Percentiles rank a stretch among this genome's conserved stretches.
Conservation (phyloP, 2,888 invertebrate species). For the Pomacea canaliculata region DNA sequence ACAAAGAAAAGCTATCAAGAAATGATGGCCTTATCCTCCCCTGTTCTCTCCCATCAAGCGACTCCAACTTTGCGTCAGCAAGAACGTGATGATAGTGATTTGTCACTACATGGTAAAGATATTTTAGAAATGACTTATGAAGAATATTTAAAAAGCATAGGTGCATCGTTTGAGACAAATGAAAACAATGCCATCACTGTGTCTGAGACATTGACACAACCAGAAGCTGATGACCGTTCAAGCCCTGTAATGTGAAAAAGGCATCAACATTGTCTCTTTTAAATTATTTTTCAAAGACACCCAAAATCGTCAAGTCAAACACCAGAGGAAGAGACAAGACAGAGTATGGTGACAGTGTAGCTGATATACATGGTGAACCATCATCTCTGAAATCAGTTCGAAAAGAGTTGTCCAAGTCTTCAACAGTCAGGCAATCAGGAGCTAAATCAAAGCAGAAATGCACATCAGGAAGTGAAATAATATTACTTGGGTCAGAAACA, state of each 20-base stretch:
- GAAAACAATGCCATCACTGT: not conserved
- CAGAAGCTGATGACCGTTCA: not conserved
- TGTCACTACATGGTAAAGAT: slow-evolving; percentile 4
- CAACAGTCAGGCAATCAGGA: too few relatives aligned
- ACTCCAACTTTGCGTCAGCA: not conserved
- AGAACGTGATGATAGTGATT: not conserved
- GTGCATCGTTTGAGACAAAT: slow-evolving; percentile 1
- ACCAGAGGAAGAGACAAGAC: not conserved
- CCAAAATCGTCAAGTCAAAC: too few relatives aligned
- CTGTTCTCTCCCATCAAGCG: not conserved
- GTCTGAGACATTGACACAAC: not conserved
- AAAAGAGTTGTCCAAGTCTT: too few relatives aligned
- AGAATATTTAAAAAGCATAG: slow-evolving; percentile 9
- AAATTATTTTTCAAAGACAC: slow-evolving; percentile 14
- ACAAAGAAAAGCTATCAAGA: not conserved
- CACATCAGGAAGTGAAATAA: slow-evolving; percentile 11
- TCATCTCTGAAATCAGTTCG: not conserved
- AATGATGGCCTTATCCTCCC: not conserved
- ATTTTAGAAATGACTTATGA: slow-evolving; percentile 12
- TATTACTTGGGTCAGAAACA: slow-evolving; percentile 20
- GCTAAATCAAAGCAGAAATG: too few relatives aligned
- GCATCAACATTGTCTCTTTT: slow-evolving; percentile 4
- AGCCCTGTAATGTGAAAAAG: not conserved
- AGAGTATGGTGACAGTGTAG: not conserved
- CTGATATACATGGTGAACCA: slow-evolving; percentile 1